A percentile compares a stretch with the other conserved stretches of the same genome.
These are phyloP conservation scores for Epsilonema sp. DNA, from an alignment of 2,888 invertebrate species.

Conservation along the genomic window DNA sequence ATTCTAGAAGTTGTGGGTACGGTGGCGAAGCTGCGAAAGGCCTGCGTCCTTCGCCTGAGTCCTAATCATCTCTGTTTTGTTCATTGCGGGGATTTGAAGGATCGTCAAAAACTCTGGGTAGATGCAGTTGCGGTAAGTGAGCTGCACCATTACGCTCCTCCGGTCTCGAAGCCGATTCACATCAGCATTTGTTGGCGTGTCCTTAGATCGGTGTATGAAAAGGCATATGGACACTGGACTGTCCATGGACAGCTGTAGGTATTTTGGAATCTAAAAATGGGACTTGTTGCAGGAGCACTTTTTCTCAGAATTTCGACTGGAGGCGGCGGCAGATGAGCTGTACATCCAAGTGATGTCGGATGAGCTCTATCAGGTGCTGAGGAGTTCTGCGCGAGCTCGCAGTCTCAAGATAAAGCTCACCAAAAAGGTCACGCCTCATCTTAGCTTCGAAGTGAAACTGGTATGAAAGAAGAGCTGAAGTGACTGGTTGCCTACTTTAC, in stretches of 20 bases:
- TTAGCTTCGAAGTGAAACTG: background rate
- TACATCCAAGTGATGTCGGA: background rate
- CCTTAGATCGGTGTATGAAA: too few relatives aligned
- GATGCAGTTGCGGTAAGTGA: background rate
- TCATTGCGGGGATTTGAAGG: background rate
- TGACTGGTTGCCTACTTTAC: too few relatives aligned
- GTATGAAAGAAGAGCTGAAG: too few relatives aligned
- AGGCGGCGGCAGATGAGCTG: background rate
- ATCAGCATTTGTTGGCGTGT: too few relatives aligned
- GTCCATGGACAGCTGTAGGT: background rate
- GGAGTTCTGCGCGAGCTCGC: background rate
- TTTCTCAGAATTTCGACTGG: background rate
- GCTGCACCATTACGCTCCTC: background rate
- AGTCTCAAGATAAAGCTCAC: background rate
- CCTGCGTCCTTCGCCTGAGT: conserved; percentile 50
- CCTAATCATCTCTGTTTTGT: conserved; percentile 50
- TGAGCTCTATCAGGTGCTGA: background rate
- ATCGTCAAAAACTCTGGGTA: background rate
- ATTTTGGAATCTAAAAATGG: background rate
- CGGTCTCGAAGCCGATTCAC: background rate
- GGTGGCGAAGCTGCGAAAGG: conserved; percentile 54
- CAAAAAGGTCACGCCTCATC: background rate
- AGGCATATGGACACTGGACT: too few relatives aligned
- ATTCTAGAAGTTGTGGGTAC: conserved; percentile 48
- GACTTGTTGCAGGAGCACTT: background rate